A percentile compares a stretch with the other conserved stretches of the same genome.
These are phyloP conservation scores for Philereme transversata DNA, from an alignment of 2,888 invertebrate genomes.

Conservation along the genomic window DNA sequence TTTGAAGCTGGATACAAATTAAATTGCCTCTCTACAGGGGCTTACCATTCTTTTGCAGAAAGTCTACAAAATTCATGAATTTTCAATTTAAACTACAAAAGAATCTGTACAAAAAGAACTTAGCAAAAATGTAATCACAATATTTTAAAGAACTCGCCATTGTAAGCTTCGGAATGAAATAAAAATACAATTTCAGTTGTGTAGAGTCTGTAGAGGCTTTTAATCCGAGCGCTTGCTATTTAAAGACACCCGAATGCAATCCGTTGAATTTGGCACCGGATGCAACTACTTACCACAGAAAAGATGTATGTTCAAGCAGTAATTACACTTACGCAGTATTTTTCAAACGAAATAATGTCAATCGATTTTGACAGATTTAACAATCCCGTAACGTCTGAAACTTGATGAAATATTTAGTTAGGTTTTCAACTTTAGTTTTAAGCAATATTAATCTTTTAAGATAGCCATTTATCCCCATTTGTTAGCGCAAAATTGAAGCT, in stretches of 20 bases:
- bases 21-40: background rate
- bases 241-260: constrained; percentile 36
- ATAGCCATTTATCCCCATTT: too few species aligned
- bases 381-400: too few species aligned
- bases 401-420: too few species aligned
- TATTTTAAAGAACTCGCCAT: constrained; percentile 23
- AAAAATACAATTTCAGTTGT: constrained; percentile 34
- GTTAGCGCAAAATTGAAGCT: too few species aligned
- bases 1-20: background rate
- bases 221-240: constrained; percentile 29
- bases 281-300: constrained; percentile 21
- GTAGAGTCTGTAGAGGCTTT: constrained; percentile 24
- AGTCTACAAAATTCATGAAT: constrained; percentile 7
- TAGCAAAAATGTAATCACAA: constrained; percentile 27
- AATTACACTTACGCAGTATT: too few species aligned
- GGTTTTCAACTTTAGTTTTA: too few species aligned
- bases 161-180: constrained; percentile 27
- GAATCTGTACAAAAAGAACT: constrained; percentile 11
- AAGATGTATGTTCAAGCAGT: background rate
- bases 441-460: too few species aligned
- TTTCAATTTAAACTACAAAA: constrained; percentile 13
- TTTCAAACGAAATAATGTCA: too few species aligned
- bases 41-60: background rate
- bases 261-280: constrained; percentile 36
- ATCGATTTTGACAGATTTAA: too few species aligned